Percentiles rank a stretch among this genome's conserved stretches.
phyloP scores from a whole-genome alignment of 2,113 vertebrate genomes.

The Orycteropus afer region DNA sequence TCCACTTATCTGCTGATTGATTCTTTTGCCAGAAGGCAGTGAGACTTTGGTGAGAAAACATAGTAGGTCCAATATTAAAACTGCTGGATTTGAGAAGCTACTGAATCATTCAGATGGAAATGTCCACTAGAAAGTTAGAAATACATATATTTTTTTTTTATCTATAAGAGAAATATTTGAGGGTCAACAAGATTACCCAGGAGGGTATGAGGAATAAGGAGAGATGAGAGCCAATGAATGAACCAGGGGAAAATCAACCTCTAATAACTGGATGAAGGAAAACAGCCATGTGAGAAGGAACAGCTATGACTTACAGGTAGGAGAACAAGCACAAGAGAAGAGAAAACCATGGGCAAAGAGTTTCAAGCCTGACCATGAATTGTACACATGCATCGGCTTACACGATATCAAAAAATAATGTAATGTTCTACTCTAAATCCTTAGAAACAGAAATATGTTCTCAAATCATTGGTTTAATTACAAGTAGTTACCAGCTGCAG shows the following conservation, averaged over 20 bases:
- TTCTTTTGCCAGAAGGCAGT: neutral
- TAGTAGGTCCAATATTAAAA: neutral
- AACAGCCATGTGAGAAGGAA: neutral
- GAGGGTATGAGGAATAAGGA: neutral
- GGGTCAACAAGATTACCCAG: neutral
- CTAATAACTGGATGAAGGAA: neutral
- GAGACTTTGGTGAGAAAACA: neutral
- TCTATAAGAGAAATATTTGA: neutral
- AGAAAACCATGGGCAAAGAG: neutral
- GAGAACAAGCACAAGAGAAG: neutral
- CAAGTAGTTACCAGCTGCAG: neutral
- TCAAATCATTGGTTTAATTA: neutral
- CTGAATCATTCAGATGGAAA: neutral
- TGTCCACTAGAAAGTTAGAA: neutral
- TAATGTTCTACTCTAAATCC: neutral
- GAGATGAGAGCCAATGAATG: neutral
- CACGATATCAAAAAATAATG: neutral
- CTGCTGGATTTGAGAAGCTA: neutral
- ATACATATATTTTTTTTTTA: neutral
- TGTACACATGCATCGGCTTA: neutral
- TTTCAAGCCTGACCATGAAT: neutral
- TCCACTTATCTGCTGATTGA: neutral
- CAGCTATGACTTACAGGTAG: neutral
- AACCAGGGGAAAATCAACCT: neutral
- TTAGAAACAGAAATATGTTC: neutral